Percentiles rank a stretch among this genome's conserved stretches.
Conservation (phyloP, 2,797 vertebrate species). For the Aselliscus stoliczkanus region DNA sequence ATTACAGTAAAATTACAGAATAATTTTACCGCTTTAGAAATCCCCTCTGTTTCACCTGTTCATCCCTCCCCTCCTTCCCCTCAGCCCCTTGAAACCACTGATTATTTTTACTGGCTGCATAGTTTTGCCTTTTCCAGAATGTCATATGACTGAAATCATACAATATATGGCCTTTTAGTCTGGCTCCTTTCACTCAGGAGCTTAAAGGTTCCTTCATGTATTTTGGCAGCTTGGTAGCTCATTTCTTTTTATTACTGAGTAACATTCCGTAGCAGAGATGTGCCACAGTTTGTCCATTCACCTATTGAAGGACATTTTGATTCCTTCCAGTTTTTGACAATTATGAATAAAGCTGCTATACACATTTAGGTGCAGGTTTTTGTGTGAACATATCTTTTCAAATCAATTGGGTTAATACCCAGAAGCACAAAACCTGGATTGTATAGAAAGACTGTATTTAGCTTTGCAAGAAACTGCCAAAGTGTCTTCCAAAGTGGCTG, state of each 20-base stretch:
- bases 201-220: neutral
- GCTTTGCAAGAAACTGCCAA: constrained; percentile 14
- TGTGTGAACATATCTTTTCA: neutral
- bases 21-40: neutral
- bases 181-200: neutral
- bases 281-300: neutral
- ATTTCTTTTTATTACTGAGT: neutral
- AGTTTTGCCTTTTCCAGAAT: neutral
- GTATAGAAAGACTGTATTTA: neutral
- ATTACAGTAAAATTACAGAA: too few species aligned
- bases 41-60: neutral
- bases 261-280: neutral
- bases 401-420: neutral
- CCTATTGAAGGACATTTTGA: neutral
- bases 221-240: neutral
- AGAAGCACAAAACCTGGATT: neutral
- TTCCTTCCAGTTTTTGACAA: neutral
- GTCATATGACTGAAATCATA: neutral
- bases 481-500: neutral
- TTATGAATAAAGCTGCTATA: neutral
- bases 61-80: too few species aligned
- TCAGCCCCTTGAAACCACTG: neutral
- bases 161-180: neutral
- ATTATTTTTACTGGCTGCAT: neutral
- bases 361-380: neutral